phyloP scores from a whole-genome alignment of 1,140 invertebrate species.

The Archegozetes longisetosus region DNA sequence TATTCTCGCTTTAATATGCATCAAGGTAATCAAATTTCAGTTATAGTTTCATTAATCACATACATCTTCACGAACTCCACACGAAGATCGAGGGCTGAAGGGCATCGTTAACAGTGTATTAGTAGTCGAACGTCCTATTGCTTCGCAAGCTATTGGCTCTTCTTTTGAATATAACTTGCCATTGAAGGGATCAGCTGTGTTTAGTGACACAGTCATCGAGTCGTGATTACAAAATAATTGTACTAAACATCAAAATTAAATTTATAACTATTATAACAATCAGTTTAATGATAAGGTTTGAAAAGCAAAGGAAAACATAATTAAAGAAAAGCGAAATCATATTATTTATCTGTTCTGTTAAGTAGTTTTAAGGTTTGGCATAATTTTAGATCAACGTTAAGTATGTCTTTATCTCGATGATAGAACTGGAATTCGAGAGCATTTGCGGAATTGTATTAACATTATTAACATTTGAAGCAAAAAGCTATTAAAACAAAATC shows the following conservation, averaged over 20 bases:
- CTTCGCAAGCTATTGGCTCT: conserved; percentile 24
- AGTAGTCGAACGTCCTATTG: conserved; percentile 15
- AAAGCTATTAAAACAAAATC: no score
- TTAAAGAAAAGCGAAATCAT: not conserved
- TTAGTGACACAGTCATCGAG: conserved; percentile 33
- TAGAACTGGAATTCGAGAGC: no score
- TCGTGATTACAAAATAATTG: conserved; percentile 34
- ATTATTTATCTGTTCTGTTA: not conserved
- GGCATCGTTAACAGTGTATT: conserved; percentile 14
- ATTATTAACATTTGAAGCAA: no score
- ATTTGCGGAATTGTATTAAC: no score
- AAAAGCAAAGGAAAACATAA: not conserved
- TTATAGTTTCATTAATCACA: conserved; percentile 21
- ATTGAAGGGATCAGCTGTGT: conserved; percentile 34
- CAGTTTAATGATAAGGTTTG: not conserved
- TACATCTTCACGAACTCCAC: conserved; percentile 18
- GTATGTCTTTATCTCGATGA: no score
- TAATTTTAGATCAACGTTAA: no score
- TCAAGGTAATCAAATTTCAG: no score
- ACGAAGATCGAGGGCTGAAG: conserved; percentile 18
- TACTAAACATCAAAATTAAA: conserved; percentile 28
- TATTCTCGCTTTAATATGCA: no score
- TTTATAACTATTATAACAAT: not conserved
- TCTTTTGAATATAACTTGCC: conserved; percentile 26
- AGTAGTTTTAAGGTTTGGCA: conserved; percentile 2